A percentile compares a stretch with the other conserved stretches of the same genome.
These are phyloP conservation scores for Nothobranchius kuhntae DNA, from an alignment of 2,113 vertebrate species.

Conservation along the genomic window DNA sequence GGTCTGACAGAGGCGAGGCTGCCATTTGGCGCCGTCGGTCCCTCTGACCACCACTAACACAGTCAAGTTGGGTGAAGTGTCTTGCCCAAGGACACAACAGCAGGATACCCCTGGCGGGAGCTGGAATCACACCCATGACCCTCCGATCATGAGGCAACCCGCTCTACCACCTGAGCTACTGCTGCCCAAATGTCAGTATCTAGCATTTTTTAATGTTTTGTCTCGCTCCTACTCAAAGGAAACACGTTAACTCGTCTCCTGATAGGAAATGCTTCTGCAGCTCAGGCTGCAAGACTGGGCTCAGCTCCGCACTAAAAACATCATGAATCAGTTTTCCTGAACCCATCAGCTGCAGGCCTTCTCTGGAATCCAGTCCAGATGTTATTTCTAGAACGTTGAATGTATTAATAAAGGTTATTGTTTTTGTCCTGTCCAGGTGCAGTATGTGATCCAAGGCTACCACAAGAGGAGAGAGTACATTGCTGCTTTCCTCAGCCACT, in stretches of 20 bases:
- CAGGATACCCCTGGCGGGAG: no score
- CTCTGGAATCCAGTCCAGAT: background rate
- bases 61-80: no score
- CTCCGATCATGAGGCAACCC: no score
- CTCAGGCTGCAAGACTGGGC: background rate
- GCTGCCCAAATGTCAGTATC: no score
- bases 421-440: conserved; percentile 82
- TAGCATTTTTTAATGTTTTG: background rate
- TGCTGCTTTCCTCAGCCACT: conserved; percentile 98
- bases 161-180: no score
- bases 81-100: no score
- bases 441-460: conserved; percentile 98
- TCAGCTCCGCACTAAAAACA: background rate
- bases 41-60: no score
- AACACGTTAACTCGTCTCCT: background rate
- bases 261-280: background rate
- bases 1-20: no score
- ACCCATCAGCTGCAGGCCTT: background rate
- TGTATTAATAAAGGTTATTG: background rate
- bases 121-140: no score
- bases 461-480: conserved; percentile 98
- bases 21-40: no score
- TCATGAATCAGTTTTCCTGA: background rate
- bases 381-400: no score
- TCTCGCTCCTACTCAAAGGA: background rate